Conservation (phyloP, 2,888 invertebrate species). For the Hypselothyrea guttata region DNA sequence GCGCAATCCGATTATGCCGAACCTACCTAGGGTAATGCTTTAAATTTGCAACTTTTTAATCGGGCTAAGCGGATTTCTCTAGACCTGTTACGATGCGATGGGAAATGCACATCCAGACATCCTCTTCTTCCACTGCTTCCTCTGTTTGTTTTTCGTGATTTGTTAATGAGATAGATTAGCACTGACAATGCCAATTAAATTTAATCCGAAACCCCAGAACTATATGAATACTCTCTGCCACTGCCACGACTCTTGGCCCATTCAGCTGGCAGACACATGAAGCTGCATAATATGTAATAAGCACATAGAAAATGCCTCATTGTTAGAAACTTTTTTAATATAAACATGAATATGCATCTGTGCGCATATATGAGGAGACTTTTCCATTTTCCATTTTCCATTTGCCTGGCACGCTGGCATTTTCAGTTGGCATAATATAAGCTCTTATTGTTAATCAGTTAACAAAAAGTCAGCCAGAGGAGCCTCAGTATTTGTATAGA, state of each 20-base stretch:
- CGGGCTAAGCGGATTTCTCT: conserved; percentile 72
- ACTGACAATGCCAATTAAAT: conserved; percentile 50
- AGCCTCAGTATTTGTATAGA: conserved; percentile 23
- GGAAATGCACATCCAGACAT: too few species aligned
- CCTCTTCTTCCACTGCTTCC: conserved; percentile 4
- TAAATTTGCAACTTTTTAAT: conserved; percentile 77
- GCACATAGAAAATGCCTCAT: conserved; percentile 67
- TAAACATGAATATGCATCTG: conserved; percentile 60
- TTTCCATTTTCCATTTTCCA: background rate
- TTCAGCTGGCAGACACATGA: conserved; percentile 28
- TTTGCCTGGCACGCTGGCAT: too few species aligned
- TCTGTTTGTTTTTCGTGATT: conserved; percentile 17
- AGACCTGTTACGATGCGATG: conserved; percentile 65
- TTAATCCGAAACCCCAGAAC: conserved; percentile 31
- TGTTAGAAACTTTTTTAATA: conserved; percentile 76
- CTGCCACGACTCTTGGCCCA: conserved; percentile 27
- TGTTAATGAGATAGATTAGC: conserved; percentile 45
- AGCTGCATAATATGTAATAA: conserved; percentile 55
- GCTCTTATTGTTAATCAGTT: conserved; percentile 72
- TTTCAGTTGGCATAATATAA: conserved; percentile 38
- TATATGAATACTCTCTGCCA: conserved; percentile 3
- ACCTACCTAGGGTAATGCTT: conserved; percentile 68
- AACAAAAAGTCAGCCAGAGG: conserved; percentile 53
- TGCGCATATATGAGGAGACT: background rate
- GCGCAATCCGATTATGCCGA: conserved; percentile 72